Conservation (phyloP, 2,797 vertebrate genomes). For the Pseudomugil tenellus region DNA sequence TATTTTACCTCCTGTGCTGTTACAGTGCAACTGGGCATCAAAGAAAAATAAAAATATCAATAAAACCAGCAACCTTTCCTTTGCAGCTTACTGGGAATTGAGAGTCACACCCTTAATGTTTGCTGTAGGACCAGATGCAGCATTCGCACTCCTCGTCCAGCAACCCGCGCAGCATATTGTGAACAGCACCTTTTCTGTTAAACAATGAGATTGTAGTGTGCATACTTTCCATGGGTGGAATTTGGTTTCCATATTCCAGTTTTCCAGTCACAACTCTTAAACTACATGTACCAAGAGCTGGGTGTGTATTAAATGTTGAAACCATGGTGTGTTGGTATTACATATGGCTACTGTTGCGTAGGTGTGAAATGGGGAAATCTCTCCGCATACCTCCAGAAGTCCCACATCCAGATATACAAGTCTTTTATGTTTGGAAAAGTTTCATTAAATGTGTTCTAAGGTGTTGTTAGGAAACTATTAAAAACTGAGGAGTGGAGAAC, state of each 20-base stretch:
- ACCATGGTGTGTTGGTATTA: conserved; percentile 28
- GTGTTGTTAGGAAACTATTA: not conserved
- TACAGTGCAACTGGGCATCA: conserved; percentile 50
- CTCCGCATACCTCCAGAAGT: conserved; percentile 15
- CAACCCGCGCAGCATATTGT: conserved; percentile 19
- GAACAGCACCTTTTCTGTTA: conserved; percentile 46
- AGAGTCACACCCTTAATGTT: conserved; percentile 37
- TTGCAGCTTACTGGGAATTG: not conserved
- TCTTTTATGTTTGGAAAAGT: not conserved
- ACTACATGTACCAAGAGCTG: conserved; percentile 36
- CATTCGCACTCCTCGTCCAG: conserved; percentile 10
- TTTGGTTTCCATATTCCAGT: conserved; percentile 53
- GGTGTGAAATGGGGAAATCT: conserved; percentile 6
- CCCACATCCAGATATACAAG: conserved; percentile 10
- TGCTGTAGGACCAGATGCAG: conserved; percentile 19
- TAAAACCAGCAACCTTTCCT: not conserved
- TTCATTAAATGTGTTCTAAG: not conserved
- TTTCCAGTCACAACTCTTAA: conserved; percentile 28
- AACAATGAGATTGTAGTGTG: conserved; percentile 7
- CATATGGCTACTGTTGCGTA: not conserved
- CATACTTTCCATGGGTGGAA: conserved; percentile 71
- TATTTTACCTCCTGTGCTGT: conserved; percentile 15
- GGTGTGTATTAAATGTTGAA: conserved; percentile 62
- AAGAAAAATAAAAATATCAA: conserved; percentile 15
- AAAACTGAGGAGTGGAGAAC: not conserved